These are phyloP conservation scores for Nesidiocoris tenuis DNA, from an alignment of 2,888 invertebrate genomes.

Conservation along the genomic window DNA sequence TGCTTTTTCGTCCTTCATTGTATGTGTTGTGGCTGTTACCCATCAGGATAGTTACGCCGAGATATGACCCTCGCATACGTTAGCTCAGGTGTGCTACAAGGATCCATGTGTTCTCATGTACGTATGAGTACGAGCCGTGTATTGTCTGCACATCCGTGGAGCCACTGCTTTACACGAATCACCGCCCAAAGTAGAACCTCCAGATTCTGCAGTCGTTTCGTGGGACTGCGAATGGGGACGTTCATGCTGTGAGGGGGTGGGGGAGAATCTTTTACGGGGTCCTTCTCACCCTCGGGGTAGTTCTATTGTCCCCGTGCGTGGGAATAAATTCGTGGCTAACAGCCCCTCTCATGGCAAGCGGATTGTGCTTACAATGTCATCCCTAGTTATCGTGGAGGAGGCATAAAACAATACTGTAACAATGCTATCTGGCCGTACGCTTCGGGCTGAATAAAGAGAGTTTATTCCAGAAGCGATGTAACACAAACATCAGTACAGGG, in stretches of 20 bases:
- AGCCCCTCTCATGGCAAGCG: slow-evolving; percentile 23
- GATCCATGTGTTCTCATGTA: background rate
- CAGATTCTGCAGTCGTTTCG: background rate
- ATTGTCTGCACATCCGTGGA: background rate
- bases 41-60: background rate
- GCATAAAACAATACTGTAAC: slow-evolving; percentile 37
- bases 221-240: background rate
- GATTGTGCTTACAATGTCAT: slow-evolving; percentile 15
- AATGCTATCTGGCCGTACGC: slow-evolving; percentile 31
- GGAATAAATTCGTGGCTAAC: slow-evolving; percentile 36
- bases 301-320: slow-evolving; percentile 15
- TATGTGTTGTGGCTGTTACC: background rate
- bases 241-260: background rate
- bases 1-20: background rate
- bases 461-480: slow-evolving; percentile 5
- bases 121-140: background rate
- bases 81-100: background rate
- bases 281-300: background rate
- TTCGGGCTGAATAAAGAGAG: slow-evolving; percentile 24
- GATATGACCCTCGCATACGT: slow-evolving; percentile 28
- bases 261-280: slow-evolving; percentile 20
- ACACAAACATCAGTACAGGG: background rate
- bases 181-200: background rate
- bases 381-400: slow-evolving; percentile 15
- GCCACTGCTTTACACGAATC: background rate